A percentile compares a stretch with the other conserved stretches of the same genome.
Evolutionary conservation across 2,797 vertebrate genomes (phyloP).

Genomic region (Pseudochromis fuscus): DNA sequence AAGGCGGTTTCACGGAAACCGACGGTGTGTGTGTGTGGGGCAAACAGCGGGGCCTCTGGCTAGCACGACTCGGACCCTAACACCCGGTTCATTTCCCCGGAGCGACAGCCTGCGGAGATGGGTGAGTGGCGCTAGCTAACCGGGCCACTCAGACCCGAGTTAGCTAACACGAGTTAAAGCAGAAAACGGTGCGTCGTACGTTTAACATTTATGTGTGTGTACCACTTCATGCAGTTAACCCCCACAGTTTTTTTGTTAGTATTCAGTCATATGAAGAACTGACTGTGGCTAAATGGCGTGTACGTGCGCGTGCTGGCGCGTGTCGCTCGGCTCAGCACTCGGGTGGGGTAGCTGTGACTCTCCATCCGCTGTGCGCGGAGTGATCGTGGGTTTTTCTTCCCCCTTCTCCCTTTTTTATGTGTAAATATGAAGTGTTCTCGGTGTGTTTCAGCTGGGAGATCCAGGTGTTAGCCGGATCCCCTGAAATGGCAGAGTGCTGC

Average conservation of each 20-base stretch:
- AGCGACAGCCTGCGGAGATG: constrained; percentile 69
- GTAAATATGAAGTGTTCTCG: fast-evolving
- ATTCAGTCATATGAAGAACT: constrained; percentile 11
- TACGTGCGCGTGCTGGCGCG: constrained; percentile 13
- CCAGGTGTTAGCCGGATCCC: neutral
- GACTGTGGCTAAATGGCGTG: neutral
- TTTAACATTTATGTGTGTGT: no score
- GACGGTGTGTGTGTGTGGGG: neutral
- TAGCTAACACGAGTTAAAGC: neutral
- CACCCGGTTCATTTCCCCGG: constrained; percentile 38
- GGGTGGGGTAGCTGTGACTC: constrained; percentile 68
- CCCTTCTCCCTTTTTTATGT: neutral
- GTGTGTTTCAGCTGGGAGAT: neutral
- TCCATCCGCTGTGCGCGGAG: constrained; percentile 19
- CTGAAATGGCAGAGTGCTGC: constrained; percentile 62
- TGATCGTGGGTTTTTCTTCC: neutral
- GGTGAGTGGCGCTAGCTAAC: constrained; percentile 70
- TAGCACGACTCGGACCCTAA: constrained; percentile 37
- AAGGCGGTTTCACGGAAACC: no score
- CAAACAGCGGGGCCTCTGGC: constrained; percentile 50
- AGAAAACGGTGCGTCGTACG: neutral
- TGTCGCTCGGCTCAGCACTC: constrained; percentile 31
- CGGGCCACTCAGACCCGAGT: neutral
- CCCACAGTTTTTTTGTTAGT: neutral
- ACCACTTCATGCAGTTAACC: no score